Evolutionary conservation across 2,113 vertebrate genomes (phyloP).

Genomic region (Hemiscyllium ocellatum): DNA sequence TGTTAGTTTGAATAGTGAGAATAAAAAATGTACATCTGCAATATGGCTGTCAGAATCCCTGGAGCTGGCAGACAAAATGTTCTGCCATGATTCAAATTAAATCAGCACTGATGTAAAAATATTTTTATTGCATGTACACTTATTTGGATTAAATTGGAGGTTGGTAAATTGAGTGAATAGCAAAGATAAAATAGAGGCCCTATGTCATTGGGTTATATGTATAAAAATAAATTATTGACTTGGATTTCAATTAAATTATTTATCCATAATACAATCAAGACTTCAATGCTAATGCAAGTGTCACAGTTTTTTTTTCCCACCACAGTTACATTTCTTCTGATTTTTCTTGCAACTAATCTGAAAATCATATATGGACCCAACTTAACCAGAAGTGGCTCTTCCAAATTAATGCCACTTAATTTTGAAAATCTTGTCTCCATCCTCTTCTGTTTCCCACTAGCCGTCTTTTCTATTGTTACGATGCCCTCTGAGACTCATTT

Average conservation of each 20-base stretch:
- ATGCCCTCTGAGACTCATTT: too few relatives aligned
- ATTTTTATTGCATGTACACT: neutral
- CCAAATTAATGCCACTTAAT: neutral
- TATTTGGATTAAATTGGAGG: neutral
- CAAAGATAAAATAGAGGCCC: neutral
- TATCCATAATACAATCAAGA: neutral
- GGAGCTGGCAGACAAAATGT: neutral
- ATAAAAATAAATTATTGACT: neutral
- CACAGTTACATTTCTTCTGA: neutral
- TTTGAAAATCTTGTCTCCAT: neutral
- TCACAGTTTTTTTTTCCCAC: neutral
- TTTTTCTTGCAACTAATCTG: neutral
- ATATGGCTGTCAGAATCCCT: neutral
- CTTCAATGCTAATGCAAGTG: neutral
- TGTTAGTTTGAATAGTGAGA: neutral
- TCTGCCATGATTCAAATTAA: neutral
- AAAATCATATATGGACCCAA: neutral
- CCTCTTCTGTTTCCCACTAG: neutral
- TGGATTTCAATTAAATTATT: neutral
- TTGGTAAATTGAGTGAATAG: neutral
- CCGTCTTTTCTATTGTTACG: neutral
- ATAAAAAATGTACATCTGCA: neutral
- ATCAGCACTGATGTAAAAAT: neutral
- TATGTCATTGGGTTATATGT: neutral
- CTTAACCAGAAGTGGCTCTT: neutral